A percentile compares a stretch with the other conserved stretches of the same genome.
Evolutionary conservation across 2,888 invertebrate species (phyloP).

Genomic region (Torymus tubicola): DNA sequence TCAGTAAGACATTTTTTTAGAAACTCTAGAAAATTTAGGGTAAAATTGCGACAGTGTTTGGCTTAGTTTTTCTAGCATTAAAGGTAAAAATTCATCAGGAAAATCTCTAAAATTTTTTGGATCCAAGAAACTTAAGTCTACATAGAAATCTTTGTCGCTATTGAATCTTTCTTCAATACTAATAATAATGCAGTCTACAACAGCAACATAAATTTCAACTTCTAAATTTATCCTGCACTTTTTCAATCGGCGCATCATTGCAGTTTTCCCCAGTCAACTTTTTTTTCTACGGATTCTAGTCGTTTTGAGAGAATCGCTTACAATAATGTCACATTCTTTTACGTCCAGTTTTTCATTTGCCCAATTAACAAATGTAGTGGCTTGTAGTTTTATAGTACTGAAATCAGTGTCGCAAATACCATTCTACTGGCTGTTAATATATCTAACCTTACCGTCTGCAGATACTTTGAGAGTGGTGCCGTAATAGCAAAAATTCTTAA

Average conservation of each 20-base stretch:
- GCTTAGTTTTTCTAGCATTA: conserved; percentile 1
- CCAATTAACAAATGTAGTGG: not conserved
- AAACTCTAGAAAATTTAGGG: not conserved
- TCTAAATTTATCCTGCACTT: conserved; percentile 5
- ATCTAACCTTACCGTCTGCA: not conserved
- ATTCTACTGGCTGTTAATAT: conserved; percentile 3
- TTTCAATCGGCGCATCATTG: conserved; percentile 1
- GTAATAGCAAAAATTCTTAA: conserved; percentile 7
- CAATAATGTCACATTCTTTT: not conserved
- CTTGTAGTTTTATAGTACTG: not conserved
- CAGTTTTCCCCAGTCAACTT: not conserved
- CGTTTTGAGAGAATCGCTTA: conserved; percentile 1
- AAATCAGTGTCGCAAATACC: not conserved
- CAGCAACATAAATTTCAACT: not conserved
- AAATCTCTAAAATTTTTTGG: conserved; percentile 5
- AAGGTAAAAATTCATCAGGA: conserved; percentile 1
- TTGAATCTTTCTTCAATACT: conserved; percentile 1
- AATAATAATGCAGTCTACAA: conserved; percentile 5
- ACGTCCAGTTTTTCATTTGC: not conserved
- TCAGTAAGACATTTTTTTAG: not conserved
- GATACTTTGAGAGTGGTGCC: not conserved
- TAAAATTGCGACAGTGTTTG: not conserved
- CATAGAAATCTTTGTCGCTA: not conserved
- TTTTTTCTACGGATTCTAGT: conserved; percentile 5
- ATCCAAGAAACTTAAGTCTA: not conserved